Conservation (phyloP, 2,888 invertebrate genomes). For the Ichneumoninae sp. region DNA sequence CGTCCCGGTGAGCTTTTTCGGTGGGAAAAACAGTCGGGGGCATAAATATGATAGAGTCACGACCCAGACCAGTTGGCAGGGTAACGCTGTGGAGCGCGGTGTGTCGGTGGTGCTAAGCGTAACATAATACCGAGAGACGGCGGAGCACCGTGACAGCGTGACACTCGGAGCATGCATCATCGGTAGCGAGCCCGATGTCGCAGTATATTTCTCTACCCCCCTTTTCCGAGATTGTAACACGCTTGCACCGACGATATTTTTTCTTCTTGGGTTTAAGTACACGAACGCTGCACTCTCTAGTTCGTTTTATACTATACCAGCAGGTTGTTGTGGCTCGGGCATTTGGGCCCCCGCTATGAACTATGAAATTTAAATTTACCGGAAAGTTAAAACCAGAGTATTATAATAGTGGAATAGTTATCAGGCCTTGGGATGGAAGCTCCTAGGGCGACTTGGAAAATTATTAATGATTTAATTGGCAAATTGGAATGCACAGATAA, state of each 20-base stretch:
- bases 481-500: neutral
- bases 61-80: constrained; percentile 67
- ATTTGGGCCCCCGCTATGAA: neutral
- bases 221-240: constrained; percentile 59
- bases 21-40: constrained; percentile 70
- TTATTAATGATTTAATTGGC: neutral
- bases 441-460: neutral
- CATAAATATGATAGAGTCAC: constrained; percentile 80
- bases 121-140: constrained; percentile 71
- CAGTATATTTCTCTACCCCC: constrained; percentile 75
- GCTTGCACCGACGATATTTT: constrained; percentile 35
- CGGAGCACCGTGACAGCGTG: constrained; percentile 68
- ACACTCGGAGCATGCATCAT: constrained; percentile 78
- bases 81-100: constrained; percentile 43
- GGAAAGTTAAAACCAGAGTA: no score
- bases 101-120: constrained; percentile 63
- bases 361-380: neutral
- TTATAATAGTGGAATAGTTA: neutral
- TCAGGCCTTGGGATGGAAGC: neutral
- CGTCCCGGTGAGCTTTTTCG: constrained; percentile 67
- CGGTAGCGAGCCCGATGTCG: constrained; percentile 80
- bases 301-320: neutral
- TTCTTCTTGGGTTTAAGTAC: neutral
- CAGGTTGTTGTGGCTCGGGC: neutral
- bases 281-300: no score